Percentiles rank a stretch among this genome's conserved stretches.
Evolutionary conservation across 2,888 invertebrate species (phyloP).

Genomic region (Palloptera scutellata): DNA sequence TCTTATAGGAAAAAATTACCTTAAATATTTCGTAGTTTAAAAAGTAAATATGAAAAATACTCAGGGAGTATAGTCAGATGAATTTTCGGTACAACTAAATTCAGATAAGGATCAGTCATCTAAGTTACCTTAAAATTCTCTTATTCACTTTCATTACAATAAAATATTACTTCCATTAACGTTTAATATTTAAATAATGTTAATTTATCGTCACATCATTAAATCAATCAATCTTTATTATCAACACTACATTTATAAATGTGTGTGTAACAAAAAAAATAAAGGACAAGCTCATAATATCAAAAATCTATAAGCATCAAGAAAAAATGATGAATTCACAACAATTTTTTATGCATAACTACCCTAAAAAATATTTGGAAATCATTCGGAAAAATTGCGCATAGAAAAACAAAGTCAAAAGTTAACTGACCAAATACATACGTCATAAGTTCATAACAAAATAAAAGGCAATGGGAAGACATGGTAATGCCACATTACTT

Average conservation of each 20-base stretch:
- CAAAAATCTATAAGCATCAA: constrained; percentile 7
- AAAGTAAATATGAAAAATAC: too few relatives aligned
- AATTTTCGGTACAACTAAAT: too few relatives aligned
- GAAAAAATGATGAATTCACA: constrained; percentile 23
- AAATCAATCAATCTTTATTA: constrained; percentile 55
- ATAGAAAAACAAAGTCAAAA: constrained; percentile 2
- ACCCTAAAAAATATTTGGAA: constrained; percentile 6
- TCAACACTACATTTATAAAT: constrained; percentile 50
- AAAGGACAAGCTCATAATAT: background rate
- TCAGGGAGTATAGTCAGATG: too few relatives aligned
- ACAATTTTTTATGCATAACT: constrained; percentile 14
- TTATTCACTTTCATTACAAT: too few relatives aligned
- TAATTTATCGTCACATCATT: constrained; percentile 30
- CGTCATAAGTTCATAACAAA: too few relatives aligned
- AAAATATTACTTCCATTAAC: constrained; percentile 20
- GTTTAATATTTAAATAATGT: constrained; percentile 25
- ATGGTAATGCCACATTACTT: too few relatives aligned
- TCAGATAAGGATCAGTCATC: too few relatives aligned
- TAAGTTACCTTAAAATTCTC: too few relatives aligned
- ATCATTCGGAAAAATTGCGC: background rate
- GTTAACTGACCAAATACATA: constrained; percentile 22
- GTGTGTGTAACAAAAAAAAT: constrained; percentile 30
- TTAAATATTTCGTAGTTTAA: too few relatives aligned
- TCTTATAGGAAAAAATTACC: too few relatives aligned
- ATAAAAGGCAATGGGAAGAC: too few relatives aligned